Conservation (phyloP, 2,797 vertebrate species). For the Lepilemur septentrionalis region DNA sequence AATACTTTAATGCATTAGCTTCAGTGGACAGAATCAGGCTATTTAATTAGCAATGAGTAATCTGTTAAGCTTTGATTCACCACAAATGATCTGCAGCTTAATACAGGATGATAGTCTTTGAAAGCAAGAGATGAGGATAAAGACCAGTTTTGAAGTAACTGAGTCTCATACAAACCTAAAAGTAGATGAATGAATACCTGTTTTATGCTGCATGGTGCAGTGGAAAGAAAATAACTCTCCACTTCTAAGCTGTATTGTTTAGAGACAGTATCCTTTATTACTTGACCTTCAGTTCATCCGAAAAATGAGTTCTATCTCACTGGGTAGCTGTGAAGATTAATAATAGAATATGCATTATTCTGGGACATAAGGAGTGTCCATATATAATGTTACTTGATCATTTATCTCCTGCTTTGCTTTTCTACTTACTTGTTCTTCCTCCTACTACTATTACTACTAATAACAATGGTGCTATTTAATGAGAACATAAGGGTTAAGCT, state of each 20-base stretch:
- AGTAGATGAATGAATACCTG: neutral
- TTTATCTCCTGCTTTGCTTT: neutral
- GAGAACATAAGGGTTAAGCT: neutral
- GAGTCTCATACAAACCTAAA: neutral
- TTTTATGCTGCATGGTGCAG: neutral
- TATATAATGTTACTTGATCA: conserved; percentile 12
- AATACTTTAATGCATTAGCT: conserved; percentile 87
- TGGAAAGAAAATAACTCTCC: neutral
- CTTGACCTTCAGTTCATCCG: neutral
- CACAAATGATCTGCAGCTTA: conserved; percentile 82
- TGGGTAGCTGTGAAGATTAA: neutral
- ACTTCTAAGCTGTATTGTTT: conserved; percentile 1
- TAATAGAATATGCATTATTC: neutral
- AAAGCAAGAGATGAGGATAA: conserved; percentile 3
- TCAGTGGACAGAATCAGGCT: conserved; percentile 86
- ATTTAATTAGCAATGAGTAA: conserved; percentile 88
- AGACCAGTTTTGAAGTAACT: neutral
- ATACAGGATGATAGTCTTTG: conserved; percentile 50
- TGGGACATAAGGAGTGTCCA: neutral
- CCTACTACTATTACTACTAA: neutral
- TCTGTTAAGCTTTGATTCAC: conserved; percentile 82
- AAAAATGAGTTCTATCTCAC: neutral
- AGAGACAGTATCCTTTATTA: neutral
- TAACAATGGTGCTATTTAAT: neutral
- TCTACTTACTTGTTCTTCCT: neutral